Evolutionary conservation across 2,797 vertebrate genomes (phyloP), one percentile per base, ranked within the genome.

Genomic region (Sylvilagus floridanus): DNA sequence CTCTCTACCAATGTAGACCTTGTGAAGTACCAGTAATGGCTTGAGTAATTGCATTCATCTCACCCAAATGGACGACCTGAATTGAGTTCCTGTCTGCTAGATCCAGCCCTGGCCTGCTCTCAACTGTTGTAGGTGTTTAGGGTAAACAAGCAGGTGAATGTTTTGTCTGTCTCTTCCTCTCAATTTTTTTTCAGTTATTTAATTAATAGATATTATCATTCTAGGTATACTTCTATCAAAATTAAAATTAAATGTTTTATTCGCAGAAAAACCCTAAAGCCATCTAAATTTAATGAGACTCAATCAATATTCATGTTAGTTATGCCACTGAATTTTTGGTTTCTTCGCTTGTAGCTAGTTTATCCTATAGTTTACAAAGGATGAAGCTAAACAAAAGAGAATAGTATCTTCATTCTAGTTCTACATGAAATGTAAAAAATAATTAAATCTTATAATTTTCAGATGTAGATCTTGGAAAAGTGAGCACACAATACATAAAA

Each of bases 191-290:
- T 65, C 54, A 21, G 12, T 35, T 73, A 30, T 6, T 52, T 17
- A 32, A 16, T 0, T 65, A 42, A 63, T 32, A 47, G 57, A 16
- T 79, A 26, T 37, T 30, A 42, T 4, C n/a, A 17, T 62, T 72
- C 60, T 50, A 37, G 32, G 42, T n/a, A 77, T 71, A 77, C 84
- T 24, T 1, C 21, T 95, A 68, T 84, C 50, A 88, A 90, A 76
- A 71, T 69, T 65, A 85, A 84, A 88, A 77, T 65, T 10, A 32
- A 57, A 91, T 71, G 79, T 90, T 92, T 93, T 50, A 73, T 76
- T 77, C 84, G 26, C 78, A 2, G 30, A 84, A 86, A 95, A 77
- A 1, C 17, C 52, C n/a, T 78, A 35, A 85, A 26, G 85, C 62
- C 52, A 78, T 68, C 32, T 88, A 30, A 86, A 26, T 63, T 68